Evolutionary conservation across 2,888 invertebrate genomes (phyloP), one percentile per base, ranked within the genome.

Genomic region (Merodon equestris): DNA sequence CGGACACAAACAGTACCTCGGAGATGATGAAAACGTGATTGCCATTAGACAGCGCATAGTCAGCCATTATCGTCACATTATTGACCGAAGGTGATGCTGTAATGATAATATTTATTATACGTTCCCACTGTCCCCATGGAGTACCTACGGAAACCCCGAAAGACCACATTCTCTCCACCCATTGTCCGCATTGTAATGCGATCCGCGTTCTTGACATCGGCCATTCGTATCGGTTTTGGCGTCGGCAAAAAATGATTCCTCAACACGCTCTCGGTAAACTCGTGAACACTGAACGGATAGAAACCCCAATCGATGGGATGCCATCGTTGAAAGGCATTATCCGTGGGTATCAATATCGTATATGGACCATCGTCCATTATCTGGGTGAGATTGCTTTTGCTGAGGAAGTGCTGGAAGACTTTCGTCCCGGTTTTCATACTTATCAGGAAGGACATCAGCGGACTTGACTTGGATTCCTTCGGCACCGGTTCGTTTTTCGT

Each of bases 301-400:
- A 93, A 93, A 50, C 92, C 93, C 92, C 92, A 92, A 86, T 92
- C 92, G 83, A 92, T 92, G 64, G 93, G 92, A 86, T 92, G 92
- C 92, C 92, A 92, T 79, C 92, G 88, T 85, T 92, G 92, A 85
- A 93, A 92, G 71, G 92, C 92, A 85, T 91, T 91, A 86, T 92
- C 92, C 64, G 91, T 91, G 60, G 93, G 93, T 81, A 92, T 91
- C 77, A 93, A 90, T 12, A 92, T 91, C 36, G 92, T 92, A 84
- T 92, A 93, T 82, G 91, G 90, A 83, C 90, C 86, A 75, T 89
- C 88, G 84, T 91, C 91, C 85, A 90, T 90, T 82, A 92, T 88
- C 84, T 90, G 89, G 50, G 91, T 91, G 53, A 92, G 91, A 86
- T 92, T 92, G 81, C 92, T 92, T 84, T 91, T 90, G 34, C 91